A percentile compares a stretch with the other conserved stretches of the same genome.
Evolutionary conservation across 2,113 vertebrate species (phyloP).

Genomic region (Saccopteryx bilineata): DNA sequence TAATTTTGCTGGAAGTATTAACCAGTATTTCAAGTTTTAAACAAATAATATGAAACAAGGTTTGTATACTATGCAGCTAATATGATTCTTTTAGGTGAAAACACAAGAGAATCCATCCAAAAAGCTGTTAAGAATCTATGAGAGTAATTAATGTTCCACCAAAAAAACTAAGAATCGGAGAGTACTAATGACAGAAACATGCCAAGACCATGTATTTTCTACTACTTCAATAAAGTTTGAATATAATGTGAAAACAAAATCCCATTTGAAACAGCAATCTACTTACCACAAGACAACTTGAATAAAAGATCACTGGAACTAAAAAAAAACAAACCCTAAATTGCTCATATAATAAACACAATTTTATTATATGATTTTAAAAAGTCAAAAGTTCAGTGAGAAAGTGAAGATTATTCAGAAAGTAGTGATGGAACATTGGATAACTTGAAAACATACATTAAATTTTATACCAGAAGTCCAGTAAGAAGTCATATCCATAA

Average conservation of each 20-base stretch:
- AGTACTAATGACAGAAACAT: not conserved
- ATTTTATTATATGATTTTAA: slow-evolving; percentile 25
- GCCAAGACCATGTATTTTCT: not conserved
- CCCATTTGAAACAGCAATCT: not conserved
- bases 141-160: not conserved
- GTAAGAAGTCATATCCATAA: not conserved
- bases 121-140: not conserved
- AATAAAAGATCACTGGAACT: not conserved
- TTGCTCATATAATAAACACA: not conserved
- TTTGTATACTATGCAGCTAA: slow-evolving; percentile 32
- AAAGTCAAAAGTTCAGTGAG: slow-evolving; percentile 18
- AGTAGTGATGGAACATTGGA: not conserved
- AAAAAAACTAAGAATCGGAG: not conserved
- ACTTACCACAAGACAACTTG: not conserved
- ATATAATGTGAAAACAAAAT: slow-evolving; percentile 3
- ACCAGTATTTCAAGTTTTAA: not conserved
- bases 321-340: not conserved
- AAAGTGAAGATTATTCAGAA: not conserved
- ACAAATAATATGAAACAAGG: not conserved
- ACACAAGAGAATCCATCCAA: not conserved
- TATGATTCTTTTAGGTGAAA: not conserved
- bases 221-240: slow-evolving; percentile 9
- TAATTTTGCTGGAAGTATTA: slow-evolving; percentile 21
- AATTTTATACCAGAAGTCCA: slow-evolving; percentile 10
- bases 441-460: slow-evolving; percentile 27